Conservation (phyloP, 2,797 vertebrate species). For the Naso thynnoides region DNA sequence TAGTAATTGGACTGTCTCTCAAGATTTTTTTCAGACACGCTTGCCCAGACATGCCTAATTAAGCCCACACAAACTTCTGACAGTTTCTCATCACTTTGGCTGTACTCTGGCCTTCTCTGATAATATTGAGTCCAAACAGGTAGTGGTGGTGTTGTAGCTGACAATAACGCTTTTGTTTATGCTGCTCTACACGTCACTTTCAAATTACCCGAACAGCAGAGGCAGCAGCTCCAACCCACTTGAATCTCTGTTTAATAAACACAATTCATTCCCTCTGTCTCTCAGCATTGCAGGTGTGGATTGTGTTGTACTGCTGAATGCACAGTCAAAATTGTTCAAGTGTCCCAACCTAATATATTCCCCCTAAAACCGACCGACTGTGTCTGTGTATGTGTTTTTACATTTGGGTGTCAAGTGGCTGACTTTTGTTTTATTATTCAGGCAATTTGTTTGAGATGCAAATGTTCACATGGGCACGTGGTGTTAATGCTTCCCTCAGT, state of each 20-base stretch:
- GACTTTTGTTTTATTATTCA: slow-evolving; percentile 8
- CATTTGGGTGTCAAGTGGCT: slow-evolving; percentile 9
- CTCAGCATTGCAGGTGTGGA: slow-evolving; percentile 16
- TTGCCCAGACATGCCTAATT: slow-evolving; percentile 61
- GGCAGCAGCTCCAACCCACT: slow-evolving; percentile 30
- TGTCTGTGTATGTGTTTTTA: background rate
- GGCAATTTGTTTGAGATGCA: slow-evolving; percentile 19
- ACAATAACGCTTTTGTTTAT: slow-evolving; percentile 60
- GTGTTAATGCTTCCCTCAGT: background rate
- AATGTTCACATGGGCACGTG: slow-evolving; percentile 1
- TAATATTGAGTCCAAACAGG: slow-evolving; percentile 46
- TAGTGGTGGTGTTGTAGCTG: slow-evolving; percentile 22
- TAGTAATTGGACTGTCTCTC: slow-evolving; percentile 68
- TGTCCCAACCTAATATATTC: slow-evolving; percentile 10
- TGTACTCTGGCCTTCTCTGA: slow-evolving; percentile 48
- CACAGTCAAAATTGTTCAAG: background rate
- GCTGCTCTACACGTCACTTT: slow-evolving; percentile 35
- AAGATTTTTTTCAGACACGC: slow-evolving; percentile 52
- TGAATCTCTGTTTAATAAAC: slow-evolving; percentile 56
- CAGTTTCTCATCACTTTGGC: slow-evolving; percentile 48
- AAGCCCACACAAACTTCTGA: slow-evolving; percentile 55
- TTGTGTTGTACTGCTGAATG: background rate
- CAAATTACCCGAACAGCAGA: slow-evolving; percentile 48
- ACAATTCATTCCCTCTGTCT: slow-evolving; percentile 39
- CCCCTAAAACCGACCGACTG: slow-evolving; percentile 2